Conservation (phyloP, 2,888 invertebrate species). For the Nemotelus pantherinus region DNA sequence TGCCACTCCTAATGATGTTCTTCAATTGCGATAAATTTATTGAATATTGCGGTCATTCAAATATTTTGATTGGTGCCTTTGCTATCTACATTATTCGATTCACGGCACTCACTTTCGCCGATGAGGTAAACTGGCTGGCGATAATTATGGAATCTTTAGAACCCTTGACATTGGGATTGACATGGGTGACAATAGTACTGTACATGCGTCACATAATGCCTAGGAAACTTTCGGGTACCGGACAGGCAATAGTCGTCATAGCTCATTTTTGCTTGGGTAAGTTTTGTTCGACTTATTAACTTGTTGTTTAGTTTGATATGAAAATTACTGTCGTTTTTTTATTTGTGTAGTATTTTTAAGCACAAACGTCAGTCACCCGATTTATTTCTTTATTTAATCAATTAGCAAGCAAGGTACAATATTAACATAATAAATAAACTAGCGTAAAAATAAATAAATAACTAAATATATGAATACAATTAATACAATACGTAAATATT, state of each 20-base stretch:
- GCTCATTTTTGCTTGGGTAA: constrained; percentile 81
- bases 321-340: too few relatives aligned
- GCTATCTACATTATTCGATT: constrained; percentile 82
- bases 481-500: too few relatives aligned
- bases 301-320: not conserved
- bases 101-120: constrained; percentile 70
- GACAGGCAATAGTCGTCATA: constrained; percentile 81
- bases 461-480: too few relatives aligned
- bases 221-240: constrained; percentile 78
- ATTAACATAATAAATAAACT: too few relatives aligned
- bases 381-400: too few relatives aligned
- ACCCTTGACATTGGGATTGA: constrained; percentile 78
- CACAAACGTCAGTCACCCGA: too few relatives aligned
- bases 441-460: too few relatives aligned
- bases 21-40: constrained; percentile 82
- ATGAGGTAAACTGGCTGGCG: constrained; percentile 71
- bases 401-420: too few relatives aligned
- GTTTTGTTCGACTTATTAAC: constrained; percentile 39
- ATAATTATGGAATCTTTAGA: constrained; percentile 77
- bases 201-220: constrained; percentile 85
- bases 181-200: constrained; percentile 82
- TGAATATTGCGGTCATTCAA: constrained; percentile 83
- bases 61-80: constrained; percentile 84
- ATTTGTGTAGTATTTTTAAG: too few relatives aligned
- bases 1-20: constrained; percentile 59